A percentile compares a stretch with the other conserved stretches of the same genome.
Evolutionary conservation across 1,140 invertebrate species (phyloP).

Genomic region (Psix sp.): DNA sequence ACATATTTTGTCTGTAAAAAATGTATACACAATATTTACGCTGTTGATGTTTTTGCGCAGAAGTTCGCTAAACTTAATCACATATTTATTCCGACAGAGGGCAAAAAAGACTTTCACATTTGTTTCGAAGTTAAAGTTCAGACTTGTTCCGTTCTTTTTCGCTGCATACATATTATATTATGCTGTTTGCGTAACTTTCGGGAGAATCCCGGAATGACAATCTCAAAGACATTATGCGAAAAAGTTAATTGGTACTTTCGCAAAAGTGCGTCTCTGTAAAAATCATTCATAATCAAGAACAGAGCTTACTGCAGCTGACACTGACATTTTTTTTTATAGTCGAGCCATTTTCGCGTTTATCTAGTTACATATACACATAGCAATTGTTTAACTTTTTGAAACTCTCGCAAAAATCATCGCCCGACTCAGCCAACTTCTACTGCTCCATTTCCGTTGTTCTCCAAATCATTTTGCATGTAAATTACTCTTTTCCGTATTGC

Average conservation of each 20-base stretch:
- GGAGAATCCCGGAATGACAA: conserved; percentile 33
- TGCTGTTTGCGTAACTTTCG: conserved; percentile 34
- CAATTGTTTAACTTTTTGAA: conserved; percentile 31
- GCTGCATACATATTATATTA: conserved; percentile 43
- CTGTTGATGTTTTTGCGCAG: conserved; percentile 29
- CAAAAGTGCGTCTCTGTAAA: conserved; percentile 39
- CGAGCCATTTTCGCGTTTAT: conserved; percentile 17
- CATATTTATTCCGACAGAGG: conserved; percentile 39
- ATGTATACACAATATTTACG: conserved; percentile 36
- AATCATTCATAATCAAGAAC: conserved; percentile 53
- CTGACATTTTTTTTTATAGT: conserved; percentile 53
- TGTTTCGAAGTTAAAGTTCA: conserved; percentile 51
- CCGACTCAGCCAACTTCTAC: conserved; percentile 28
- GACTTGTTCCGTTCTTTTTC: conserved; percentile 29
- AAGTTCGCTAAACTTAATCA: conserved; percentile 39
- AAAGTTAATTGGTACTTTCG: conserved; percentile 55
- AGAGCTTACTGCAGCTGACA: conserved; percentile 38
- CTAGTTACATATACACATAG: conserved; percentile 27
- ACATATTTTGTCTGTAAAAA: conserved; percentile 29
- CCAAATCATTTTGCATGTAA: conserved; percentile 15
- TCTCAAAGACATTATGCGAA: conserved; percentile 50
- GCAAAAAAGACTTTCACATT: conserved; percentile 20
- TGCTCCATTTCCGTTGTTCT: conserved; percentile 17
- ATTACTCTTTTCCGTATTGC: not conserved
- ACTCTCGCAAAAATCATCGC: conserved; percentile 23